Conservation (phyloP, 2,797 vertebrate genomes). For the Coendou prehensilis region DNA sequence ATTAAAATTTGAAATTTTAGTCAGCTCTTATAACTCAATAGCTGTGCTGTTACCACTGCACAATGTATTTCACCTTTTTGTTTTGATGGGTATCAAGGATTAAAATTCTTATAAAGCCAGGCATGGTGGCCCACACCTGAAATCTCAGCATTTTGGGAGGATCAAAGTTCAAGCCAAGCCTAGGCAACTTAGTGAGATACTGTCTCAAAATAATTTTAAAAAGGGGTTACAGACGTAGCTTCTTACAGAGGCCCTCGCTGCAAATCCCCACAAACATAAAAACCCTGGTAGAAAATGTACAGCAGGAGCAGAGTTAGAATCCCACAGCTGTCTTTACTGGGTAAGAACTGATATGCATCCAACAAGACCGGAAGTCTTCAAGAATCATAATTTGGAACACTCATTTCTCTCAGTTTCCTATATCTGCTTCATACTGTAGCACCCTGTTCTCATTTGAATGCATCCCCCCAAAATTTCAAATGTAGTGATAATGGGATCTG, state of each 20-base stretch:
- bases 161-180: neutral
- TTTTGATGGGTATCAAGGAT: rapidly evolving
- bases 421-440: rapidly evolving
- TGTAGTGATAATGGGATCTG: too few relatives aligned
- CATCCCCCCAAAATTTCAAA: neutral
- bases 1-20: neutral
- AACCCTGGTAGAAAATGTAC: neutral
- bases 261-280: neutral
- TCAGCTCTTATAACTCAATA: rapidly evolving
- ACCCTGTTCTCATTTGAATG: neutral
- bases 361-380: too few relatives aligned
- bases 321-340: neutral
- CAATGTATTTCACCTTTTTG: neutral
- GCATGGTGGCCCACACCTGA: neutral
- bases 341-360: rapidly evolving
- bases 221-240: neutral
- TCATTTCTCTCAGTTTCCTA: neutral
- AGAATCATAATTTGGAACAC: rapidly evolving
- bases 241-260: neutral
- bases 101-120: neutral
- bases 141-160: neutral
- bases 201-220: neutral
- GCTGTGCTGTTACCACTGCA: rapidly evolving
- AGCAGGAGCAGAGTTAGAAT: rapidly evolving
- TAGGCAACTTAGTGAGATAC: neutral